These are phyloP conservation scores for Zonotrichia leucophrys DNA, from an alignment of 2,113 vertebrate genomes.

Conservation along the genomic window DNA sequence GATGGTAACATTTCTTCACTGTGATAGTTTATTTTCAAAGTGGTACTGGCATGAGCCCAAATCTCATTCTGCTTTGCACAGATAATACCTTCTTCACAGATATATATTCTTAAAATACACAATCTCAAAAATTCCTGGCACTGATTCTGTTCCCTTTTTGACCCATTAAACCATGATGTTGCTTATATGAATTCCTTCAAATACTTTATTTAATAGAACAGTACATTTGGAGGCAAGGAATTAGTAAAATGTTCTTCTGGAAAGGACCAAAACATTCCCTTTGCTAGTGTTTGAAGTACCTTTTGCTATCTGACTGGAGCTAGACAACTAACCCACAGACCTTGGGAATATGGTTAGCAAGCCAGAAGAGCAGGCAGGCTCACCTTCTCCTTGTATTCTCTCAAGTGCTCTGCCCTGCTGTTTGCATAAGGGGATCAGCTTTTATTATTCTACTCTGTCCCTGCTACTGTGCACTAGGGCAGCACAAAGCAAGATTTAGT, in stretches of 20 bases:
- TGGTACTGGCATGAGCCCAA: constrained; percentile 70
- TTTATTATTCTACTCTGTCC: constrained; percentile 37
- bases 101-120: background rate
- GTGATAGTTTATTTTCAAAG: constrained; percentile 76
- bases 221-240: background rate
- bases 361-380: constrained; percentile 21
- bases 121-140: background rate
- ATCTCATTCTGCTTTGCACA: constrained; percentile 70
- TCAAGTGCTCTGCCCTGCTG: constrained; percentile 19
- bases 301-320: background rate
- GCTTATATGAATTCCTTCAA: background rate
- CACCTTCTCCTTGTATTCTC: constrained; percentile 29
- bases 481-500: constrained; percentile 54
- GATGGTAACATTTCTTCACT: constrained; percentile 75
- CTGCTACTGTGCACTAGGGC: constrained; percentile 29
- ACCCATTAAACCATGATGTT: background rate
- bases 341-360: background rate
- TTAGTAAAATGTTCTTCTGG: background rate
- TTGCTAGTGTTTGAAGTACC: background rate
- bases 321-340: constrained; percentile 38
- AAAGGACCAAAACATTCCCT: constrained; percentile 1
- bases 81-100: background rate
- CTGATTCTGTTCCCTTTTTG: background rate
- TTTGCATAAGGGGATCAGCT: constrained; percentile 35
- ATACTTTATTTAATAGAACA: background rate